Base-by-base conservation (phyloP, 1,140 invertebrate species). In the Pantala flavescens region DNA sequence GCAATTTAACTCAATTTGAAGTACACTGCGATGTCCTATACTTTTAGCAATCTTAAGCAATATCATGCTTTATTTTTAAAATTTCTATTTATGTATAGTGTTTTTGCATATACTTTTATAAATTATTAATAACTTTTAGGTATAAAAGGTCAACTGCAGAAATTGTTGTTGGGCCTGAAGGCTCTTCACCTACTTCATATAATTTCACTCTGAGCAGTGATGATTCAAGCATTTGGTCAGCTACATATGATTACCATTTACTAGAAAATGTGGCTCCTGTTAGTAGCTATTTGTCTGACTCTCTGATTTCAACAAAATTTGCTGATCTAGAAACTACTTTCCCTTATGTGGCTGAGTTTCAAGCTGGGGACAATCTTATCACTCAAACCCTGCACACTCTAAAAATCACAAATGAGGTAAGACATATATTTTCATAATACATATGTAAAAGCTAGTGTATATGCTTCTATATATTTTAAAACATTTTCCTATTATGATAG, bases 151-250 rank as follows among this genome's bases (percentile, higher is more conserved):
- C 87, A 23, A 89, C 87, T 0, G 83, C 87, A 75, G 84, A 82
- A 75, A 84, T 94, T 12, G 84, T 82, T 0, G 88, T 97, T 21
- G 49, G 49, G 1, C 89, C 90, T 0, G 78, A 81, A 55, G 78
- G 80, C 42, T 79, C 81, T 12, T 87, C 86, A 14, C 87, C 87
- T 21, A 82, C 87, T 43, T 84, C 84, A 63, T 78, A 93, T 23
- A 95, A 97, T 82, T 93, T 97, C 78, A 92, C 89, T 0, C 83
- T 98, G 19, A 89, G 90, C 85, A 85, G 88, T 71, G 88, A 92
- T 79, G 89, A 93, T 80, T 86, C 89, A 0, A 82, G 88, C 73
- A 88, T 90, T 77, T 97, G 95, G 95, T 91, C 91, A 0, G 86
- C 86, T 14, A 86, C 88, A 9, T 86, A 92, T 79, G 92, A 95